Conservation (phyloP, 2,113 vertebrate genomes). For the Helogale parvula region DNA sequence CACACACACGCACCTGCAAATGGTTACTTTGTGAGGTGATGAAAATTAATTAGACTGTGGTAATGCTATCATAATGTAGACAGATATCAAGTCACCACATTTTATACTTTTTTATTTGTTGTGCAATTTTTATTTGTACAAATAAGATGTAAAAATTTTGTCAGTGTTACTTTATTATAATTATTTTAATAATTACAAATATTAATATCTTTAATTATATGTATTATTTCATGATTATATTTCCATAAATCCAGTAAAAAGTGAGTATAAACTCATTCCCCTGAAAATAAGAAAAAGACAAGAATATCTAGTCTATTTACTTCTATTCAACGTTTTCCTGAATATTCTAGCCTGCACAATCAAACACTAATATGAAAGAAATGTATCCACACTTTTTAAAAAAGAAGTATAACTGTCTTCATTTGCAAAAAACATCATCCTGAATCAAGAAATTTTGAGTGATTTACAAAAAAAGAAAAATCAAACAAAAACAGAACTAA, state of each 20-base stretch:
- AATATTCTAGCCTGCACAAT: neutral
- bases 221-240: neutral
- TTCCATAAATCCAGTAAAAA: neutral
- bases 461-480: neutral
- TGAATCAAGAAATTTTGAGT: neutral
- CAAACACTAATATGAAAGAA: neutral
- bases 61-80: neutral
- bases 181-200: neutral
- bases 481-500: neutral
- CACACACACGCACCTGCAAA: neutral
- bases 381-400: neutral
- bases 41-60: neutral
- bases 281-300: neutral
- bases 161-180: neutral
- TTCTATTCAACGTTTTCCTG: neutral
- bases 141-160: neutral
- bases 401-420: neutral
- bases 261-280: neutral
- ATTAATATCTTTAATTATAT: neutral
- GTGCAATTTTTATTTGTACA: neutral
- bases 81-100: neutral
- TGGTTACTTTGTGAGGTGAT: neutral
- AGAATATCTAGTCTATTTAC: neutral
- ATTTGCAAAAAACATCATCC: neutral
- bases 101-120: neutral